Evolutionary conservation across 2,888 invertebrate genomes (phyloP).

Genomic region (Maniola hyperantus): DNA sequence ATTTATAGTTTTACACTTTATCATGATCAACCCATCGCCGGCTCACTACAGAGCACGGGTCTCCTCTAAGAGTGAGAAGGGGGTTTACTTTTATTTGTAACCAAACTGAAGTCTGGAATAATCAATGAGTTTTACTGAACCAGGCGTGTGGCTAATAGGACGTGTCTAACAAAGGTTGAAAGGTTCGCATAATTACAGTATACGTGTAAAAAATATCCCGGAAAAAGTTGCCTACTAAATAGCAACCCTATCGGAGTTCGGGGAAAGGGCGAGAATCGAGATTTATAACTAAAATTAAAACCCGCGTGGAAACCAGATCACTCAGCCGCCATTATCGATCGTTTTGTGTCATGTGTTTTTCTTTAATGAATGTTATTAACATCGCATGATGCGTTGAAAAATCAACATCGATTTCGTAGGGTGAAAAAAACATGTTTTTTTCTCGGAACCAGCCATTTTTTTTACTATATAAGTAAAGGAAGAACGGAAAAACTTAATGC

Average conservation of each 20-base stretch:
- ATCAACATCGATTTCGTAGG: slow-evolving; percentile 29
- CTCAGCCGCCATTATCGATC: slow-evolving; percentile 42
- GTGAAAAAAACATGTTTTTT: slow-evolving; percentile 6
- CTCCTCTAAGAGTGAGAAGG: too few species aligned
- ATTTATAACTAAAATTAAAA: slow-evolving; percentile 79
- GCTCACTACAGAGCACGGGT: too few species aligned
- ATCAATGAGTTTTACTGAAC: too few species aligned
- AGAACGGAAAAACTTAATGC: neutral
- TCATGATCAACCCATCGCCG: too few species aligned
- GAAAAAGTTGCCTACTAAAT: neutral
- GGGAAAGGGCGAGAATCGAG: slow-evolving; percentile 80
- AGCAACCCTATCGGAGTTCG: slow-evolving; percentile 56
- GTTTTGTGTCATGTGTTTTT: slow-evolving; percentile 39
- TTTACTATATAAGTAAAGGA: neutral
- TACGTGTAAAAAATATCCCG: neutral
- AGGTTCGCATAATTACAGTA: too few species aligned
- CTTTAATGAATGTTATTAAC: slow-evolving; percentile 41
- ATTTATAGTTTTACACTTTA: too few species aligned
- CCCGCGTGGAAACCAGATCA: slow-evolving; percentile 49
- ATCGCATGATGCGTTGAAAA: slow-evolving; percentile 32
- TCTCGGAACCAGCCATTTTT: slow-evolving; percentile 18
- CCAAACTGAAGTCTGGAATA: too few species aligned
- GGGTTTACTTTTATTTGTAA: too few species aligned
- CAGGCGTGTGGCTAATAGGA: too few species aligned
- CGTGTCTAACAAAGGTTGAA: too few species aligned